Percentiles rank a stretch among this genome's conserved stretches.
phyloP scores from a whole-genome alignment of 2,888 invertebrate species.

The Zonitis immaculata region DNA sequence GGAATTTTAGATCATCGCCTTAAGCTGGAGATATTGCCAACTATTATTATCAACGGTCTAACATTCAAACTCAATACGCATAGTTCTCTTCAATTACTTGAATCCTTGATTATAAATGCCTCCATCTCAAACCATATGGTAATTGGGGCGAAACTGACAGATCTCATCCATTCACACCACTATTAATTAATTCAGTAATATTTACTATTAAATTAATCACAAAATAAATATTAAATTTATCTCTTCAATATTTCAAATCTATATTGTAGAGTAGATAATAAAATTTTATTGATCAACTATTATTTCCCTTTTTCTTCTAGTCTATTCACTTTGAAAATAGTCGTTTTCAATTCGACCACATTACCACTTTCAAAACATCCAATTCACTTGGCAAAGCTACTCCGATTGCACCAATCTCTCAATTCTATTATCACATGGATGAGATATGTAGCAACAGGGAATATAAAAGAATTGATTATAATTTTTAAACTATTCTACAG shows the following conservation, averaged over 20 bases:
- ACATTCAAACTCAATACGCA: background rate
- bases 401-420: conserved; percentile 35
- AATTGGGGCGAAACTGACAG: background rate
- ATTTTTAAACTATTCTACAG: no score
- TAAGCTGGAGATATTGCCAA: conserved; percentile 9
- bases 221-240: no score
- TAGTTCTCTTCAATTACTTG: background rate
- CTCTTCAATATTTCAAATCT: no score
- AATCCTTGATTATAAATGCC: background rate
- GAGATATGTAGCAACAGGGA: conserved; percentile 34
- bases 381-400: conserved; percentile 35
- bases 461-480: conserved; percentile 30
- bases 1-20: conserved; percentile 21
- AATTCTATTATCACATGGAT: conserved; percentile 34
- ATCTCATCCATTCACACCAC: background rate
- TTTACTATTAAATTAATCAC: no score
- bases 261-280: no score
- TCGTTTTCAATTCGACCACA: conserved; percentile 26
- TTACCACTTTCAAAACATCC: conserved; percentile 33
- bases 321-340: conserved; percentile 15
- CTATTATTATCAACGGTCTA: background rate
- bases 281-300: conserved; percentile 30
- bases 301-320: no score
- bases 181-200: no score
- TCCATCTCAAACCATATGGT: background rate